These are phyloP conservation scores for Drosophila gaucha DNA, from an alignment of 2,888 invertebrate species.

Conservation along the genomic window DNA sequence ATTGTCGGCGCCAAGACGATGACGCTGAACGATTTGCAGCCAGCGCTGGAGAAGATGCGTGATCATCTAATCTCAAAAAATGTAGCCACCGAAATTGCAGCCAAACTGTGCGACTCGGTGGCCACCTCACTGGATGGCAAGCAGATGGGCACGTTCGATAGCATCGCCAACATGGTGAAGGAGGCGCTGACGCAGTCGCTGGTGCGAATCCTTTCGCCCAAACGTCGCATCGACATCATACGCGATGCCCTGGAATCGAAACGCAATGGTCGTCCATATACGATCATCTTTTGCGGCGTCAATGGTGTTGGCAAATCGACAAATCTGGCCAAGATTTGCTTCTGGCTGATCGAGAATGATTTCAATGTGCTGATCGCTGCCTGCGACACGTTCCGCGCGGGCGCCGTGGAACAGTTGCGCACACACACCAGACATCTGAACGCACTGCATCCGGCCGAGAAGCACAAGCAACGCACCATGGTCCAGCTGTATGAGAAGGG, in stretches of 20 bases:
- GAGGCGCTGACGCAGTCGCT: constrained; percentile 95
- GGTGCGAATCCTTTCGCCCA: constrained; percentile 97
- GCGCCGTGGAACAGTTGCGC: constrained; percentile 98
- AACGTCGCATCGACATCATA: constrained; percentile 97
- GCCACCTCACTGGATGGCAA: constrained; percentile 95
- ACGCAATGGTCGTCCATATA: constrained; percentile 93
- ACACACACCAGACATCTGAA: constrained; percentile 97
- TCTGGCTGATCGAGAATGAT: constrained; percentile 99
- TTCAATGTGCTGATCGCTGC: constrained; percentile 98
- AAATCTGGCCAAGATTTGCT: constrained; percentile 99
- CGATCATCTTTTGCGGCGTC: constrained; percentile 98
- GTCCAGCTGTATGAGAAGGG: constrained; percentile 99
- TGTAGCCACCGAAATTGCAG: constrained; percentile 97
- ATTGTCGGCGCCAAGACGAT: constrained; percentile 96
- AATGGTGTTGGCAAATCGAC: constrained; percentile 99
- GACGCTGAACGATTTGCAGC: constrained; percentile 91
- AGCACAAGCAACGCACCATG: constrained; percentile 90
- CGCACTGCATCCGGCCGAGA: constrained; percentile 93
- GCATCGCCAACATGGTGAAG: constrained; percentile 94
- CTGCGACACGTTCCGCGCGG: constrained; percentile 99
- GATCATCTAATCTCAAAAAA: constrained; percentile 99
- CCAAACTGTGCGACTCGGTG: constrained; percentile 97
- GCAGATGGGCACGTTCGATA: constrained; percentile 96
- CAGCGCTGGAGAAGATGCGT: constrained; percentile 95
- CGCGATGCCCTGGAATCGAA: constrained; percentile 97